A percentile compares a stretch with the other conserved stretches of the same genome.
Evolutionary conservation across 2,113 vertebrate species (phyloP).

Genomic region (Candoia aspera): DNA sequence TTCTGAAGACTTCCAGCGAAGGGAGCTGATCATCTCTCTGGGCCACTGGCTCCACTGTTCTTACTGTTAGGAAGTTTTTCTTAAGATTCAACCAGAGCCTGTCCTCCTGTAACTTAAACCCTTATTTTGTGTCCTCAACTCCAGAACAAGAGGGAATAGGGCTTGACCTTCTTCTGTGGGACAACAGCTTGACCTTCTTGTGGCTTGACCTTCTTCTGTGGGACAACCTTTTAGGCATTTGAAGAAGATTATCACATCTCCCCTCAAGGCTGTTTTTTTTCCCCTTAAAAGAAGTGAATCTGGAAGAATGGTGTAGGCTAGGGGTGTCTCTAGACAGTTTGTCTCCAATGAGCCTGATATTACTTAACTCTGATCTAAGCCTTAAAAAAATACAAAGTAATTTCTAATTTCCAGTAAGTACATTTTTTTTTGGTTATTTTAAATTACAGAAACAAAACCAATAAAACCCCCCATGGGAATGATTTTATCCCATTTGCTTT

Average conservation of each 20-base stretch:
- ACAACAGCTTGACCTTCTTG: too few relatives aligned
- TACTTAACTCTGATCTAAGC: neutral
- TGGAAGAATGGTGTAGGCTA: too few relatives aligned
- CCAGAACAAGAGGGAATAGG: neutral
- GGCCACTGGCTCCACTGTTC: neutral
- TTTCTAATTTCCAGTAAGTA: slow-evolving; percentile 53
- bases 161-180: neutral
- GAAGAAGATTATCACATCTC: neutral
- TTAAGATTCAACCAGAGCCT: neutral
- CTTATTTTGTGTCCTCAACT: neutral
- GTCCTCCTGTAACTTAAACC: too few relatives aligned
- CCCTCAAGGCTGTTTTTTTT: too few relatives aligned
- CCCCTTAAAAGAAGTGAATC: too few relatives aligned
- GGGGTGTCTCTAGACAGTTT: too few relatives aligned
- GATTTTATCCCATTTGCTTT: slow-evolving; percentile 68
- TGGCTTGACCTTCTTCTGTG: neutral
- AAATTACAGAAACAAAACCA: neutral
- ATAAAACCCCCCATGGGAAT: neutral
- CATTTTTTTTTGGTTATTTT: slow-evolving; percentile 37
- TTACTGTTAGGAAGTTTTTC: neutral
- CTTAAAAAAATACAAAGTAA: neutral
- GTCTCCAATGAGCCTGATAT: neutral
- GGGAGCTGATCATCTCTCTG: neutral
- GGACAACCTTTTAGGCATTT: neutral
- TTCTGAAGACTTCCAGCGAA: neutral